These are phyloP conservation scores for Carassius auratus DNA, from an alignment of 2,113 vertebrate genomes.

Conservation along the genomic window DNA sequence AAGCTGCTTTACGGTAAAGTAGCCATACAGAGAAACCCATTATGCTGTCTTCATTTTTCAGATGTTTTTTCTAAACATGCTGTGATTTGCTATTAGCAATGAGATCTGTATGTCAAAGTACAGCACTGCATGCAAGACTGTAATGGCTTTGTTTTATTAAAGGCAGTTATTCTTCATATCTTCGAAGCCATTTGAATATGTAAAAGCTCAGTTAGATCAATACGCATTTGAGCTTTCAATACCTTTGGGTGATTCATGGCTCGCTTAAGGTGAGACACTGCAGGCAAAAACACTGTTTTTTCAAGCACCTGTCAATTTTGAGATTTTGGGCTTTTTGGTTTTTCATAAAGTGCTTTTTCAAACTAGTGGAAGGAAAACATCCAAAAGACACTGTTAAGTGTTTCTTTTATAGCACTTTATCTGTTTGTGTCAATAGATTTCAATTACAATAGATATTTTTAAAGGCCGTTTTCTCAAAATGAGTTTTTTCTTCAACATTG, in stretches of 20 bases:
- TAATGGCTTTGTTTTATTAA: background rate
- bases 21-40: background rate
- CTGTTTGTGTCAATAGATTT: no score
- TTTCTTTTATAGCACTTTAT: no score
- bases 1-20: background rate
- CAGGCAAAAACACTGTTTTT: no score
- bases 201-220: conserved; percentile 4
- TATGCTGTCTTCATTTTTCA: background rate
- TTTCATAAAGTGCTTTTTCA: no score
- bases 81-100: background rate
- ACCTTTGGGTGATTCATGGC: background rate
- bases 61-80: background rate
- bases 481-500: no score
- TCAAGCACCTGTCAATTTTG: no score
- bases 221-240: background rate
- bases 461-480: no score
- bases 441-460: no score
- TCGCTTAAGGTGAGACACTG: no score
- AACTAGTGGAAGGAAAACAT: no score
- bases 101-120: background rate
- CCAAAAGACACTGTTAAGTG: no score
- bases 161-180: background rate
- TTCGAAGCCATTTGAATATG: background rate
- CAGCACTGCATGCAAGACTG: background rate
- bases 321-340: no score